Conservation (phyloP, 2,113 vertebrate species). For the Ranitomeya variabilis region DNA sequence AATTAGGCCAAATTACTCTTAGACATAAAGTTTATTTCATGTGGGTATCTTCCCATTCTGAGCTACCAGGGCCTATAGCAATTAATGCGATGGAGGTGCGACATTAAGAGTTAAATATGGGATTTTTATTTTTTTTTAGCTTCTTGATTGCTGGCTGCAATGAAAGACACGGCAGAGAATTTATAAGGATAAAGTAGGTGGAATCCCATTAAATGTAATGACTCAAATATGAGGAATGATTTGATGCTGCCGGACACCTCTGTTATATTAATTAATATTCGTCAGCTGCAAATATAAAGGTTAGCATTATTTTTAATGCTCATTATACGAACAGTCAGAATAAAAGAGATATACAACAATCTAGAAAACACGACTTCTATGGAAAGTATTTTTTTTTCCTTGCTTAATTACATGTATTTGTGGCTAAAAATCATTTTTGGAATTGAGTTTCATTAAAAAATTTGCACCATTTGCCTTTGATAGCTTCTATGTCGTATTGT, state of each 20-base stretch:
- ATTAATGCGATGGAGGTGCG: not conserved
- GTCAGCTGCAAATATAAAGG: slow-evolving; percentile 19
- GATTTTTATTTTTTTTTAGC: not conserved
- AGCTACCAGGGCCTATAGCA: not conserved
- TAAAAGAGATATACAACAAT: not conserved
- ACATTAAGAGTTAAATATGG: not conserved
- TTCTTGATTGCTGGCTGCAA: not conserved
- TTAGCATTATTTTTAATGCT: slow-evolving; percentile 25
- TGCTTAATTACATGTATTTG: too few relatives aligned
- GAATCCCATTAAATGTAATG: slow-evolving; percentile 50
- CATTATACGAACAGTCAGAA: not conserved
- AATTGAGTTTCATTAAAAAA: too few relatives aligned
- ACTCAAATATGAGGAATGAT: slow-evolving; percentile 25
- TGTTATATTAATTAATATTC: slow-evolving; percentile 41
- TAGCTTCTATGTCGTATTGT: too few relatives aligned
- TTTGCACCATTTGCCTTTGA: too few relatives aligned
- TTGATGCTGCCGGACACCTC: slow-evolving; percentile 19
- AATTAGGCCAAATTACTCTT: slow-evolving; percentile 35
- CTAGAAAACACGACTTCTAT: not conserved
- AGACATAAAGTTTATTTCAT: slow-evolving; percentile 4
- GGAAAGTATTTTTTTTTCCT: too few relatives aligned
- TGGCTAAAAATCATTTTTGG: too few relatives aligned
- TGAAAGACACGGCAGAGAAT: slow-evolving; percentile 8
- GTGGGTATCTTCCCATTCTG: not conserved
- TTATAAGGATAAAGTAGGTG: slow-evolving; percentile 35